A percentile compares a stretch with the other conserved stretches of the same genome.
Evolutionary conservation across 1,140 invertebrate species (phyloP).

Genomic region (Drosophila ercepeae): DNA sequence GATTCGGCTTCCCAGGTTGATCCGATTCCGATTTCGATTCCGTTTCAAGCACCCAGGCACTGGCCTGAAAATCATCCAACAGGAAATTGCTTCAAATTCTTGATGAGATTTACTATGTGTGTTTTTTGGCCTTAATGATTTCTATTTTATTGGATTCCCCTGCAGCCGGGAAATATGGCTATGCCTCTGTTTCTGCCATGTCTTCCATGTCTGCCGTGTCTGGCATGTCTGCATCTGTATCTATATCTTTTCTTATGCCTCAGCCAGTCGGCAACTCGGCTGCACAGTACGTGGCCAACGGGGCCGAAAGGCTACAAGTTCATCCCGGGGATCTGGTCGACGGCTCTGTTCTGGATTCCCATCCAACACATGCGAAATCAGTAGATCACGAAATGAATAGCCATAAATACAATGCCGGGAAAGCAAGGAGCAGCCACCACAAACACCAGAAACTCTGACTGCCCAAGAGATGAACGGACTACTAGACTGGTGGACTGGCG

Average conservation of each 20-base stretch:
- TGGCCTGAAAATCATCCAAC: slow-evolving; percentile 69
- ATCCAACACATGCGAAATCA: slow-evolving; percentile 80
- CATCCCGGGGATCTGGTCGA: slow-evolving; percentile 30
- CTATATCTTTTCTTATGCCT: slow-evolving; percentile 42
- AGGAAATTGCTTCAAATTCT: slow-evolving; percentile 80
- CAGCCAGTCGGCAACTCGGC: slow-evolving; percentile 28
- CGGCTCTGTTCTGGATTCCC: slow-evolving; percentile 61
- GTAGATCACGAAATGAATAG: slow-evolving; percentile 80
- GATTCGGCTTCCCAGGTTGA: slow-evolving; percentile 54
- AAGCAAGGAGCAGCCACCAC: slow-evolving; percentile 40
- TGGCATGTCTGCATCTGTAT: slow-evolving; percentile 16
- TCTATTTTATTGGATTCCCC: slow-evolving; percentile 72
- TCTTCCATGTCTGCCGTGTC: neutral
- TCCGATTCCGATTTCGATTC: neutral
- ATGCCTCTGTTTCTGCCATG: neutral
- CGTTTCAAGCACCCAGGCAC: neutral
- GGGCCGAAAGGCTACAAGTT: slow-evolving; percentile 65
- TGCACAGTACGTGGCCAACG: slow-evolving; percentile 65
- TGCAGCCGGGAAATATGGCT: slow-evolving; percentile 16
- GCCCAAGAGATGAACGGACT: slow-evolving; percentile 5
- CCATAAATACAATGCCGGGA: slow-evolving; percentile 76
- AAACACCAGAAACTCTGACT: slow-evolving; percentile 18
- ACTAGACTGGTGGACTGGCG: slow-evolving; percentile 8
- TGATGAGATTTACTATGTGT: slow-evolving; percentile 78
- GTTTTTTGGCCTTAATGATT: slow-evolving; percentile 72